Percentiles rank a stretch among this genome's conserved stretches.
phyloP scores from a whole-genome alignment of 2,888 invertebrate species.

The Ferrisia virgata region DNA sequence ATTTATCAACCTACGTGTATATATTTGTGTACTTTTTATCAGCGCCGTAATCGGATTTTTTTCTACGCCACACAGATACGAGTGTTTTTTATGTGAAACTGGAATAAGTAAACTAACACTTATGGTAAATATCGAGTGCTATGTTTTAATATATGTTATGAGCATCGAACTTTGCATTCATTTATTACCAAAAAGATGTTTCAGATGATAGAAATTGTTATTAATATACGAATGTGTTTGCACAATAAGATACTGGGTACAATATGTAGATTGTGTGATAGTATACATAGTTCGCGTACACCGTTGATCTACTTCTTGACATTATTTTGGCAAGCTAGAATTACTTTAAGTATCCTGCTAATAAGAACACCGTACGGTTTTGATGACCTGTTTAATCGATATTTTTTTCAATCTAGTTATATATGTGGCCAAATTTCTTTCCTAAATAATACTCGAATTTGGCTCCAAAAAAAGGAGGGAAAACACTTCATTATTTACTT shows the following conservation, averaged over 20 bases:
- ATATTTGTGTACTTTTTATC: background rate
- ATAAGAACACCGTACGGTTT: background rate
- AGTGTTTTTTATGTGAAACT: background rate
- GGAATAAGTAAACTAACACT: slow-evolving; percentile 17
- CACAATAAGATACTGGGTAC: background rate
- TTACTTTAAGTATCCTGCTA: background rate
- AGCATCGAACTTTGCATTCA: background rate
- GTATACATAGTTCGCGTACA: background rate
- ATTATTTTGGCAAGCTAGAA: background rate
- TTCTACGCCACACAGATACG: background rate
- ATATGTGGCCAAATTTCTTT: background rate
- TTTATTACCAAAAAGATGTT: background rate
- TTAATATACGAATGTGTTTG: background rate
- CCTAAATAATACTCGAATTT: background rate
- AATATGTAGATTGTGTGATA: background rate
- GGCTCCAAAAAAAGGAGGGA: slow-evolving; percentile 13
- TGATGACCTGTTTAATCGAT: background rate
- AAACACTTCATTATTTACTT: background rate
- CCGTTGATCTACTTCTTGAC: background rate
- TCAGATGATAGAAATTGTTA: background rate
- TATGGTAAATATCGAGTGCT: background rate
- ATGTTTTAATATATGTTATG: background rate
- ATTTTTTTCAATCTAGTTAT: background rate
- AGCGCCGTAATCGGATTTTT: background rate
- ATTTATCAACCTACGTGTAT: background rate